Conservation (phyloP, 2,797 vertebrate genomes). For the Pteronotus mesoamericanus region DNA sequence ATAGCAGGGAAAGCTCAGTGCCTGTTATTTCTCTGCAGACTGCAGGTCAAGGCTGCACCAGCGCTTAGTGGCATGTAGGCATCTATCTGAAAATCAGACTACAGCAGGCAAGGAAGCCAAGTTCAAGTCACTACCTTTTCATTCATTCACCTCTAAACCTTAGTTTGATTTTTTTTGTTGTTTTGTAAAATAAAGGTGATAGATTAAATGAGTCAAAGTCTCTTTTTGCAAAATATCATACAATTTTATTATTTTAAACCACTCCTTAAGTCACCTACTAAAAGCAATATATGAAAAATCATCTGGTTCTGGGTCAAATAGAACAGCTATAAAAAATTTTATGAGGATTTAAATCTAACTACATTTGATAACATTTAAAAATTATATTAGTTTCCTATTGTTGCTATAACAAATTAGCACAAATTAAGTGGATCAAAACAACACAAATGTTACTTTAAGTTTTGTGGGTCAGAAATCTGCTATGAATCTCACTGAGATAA, state of each 20-base stretch:
- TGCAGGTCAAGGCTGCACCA: neutral
- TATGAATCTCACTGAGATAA: neutral
- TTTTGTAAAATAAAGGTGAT: neutral
- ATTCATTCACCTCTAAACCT: neutral
- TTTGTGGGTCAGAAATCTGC: neutral
- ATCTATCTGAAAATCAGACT: neutral
- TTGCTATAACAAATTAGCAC: neutral
- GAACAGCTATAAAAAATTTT: neutral
- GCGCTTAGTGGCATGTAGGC: neutral
- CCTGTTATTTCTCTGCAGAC: neutral
- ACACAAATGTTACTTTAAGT: neutral
- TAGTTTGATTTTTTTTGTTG: neutral
- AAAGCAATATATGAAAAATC: neutral
- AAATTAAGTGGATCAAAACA: neutral
- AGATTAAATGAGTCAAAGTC: neutral
- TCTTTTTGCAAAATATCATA: neutral
- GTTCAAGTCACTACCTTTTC: neutral
- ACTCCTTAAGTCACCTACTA: neutral
- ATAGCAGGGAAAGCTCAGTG: neutral
- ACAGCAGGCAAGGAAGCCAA: neutral
- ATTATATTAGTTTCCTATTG: neutral
- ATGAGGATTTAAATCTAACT: neutral
- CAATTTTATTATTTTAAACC: conserved; percentile 8
- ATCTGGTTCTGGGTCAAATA: neutral
- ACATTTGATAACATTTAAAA: conserved; percentile 22